phyloP scores from a whole-genome alignment of 2,797 vertebrate species.

The Columba guinea region DNA sequence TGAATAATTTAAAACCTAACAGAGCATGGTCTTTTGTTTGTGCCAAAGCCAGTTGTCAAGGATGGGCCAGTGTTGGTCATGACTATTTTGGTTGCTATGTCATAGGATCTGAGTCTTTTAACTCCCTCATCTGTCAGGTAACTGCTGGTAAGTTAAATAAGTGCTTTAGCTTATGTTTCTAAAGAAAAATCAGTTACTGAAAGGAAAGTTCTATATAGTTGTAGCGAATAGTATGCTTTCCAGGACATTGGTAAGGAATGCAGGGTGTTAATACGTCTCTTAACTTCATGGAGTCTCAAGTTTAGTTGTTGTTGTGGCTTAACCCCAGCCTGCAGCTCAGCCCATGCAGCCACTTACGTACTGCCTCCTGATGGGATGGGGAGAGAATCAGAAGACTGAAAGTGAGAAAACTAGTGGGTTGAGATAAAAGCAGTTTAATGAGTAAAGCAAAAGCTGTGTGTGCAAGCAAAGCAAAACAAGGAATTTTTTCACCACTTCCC shows the following conservation, averaged over 20 bases:
- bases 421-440: neutral
- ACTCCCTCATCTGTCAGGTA: neutral
- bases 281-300: neutral
- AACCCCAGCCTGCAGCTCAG: neutral
- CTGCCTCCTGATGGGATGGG: fast-evolving
- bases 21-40: neutral
- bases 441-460: neutral
- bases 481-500: no score
- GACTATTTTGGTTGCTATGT: neutral
- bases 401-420: neutral
- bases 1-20: neutral
- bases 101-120: neutral
- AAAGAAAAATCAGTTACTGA: neutral
- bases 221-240: neutral
- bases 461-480: neutral
- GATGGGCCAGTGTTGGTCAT: neutral
- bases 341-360: fast-evolving
- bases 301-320: neutral
- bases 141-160: neutral
- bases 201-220: neutral
- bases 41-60: neutral
- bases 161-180: neutral
- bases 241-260: neutral
- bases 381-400: neutral
- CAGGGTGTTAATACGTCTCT: neutral